A percentile compares a stretch with the other conserved stretches of the same genome.
Evolutionary conservation across 2,888 invertebrate genomes (phyloP).

Genomic region (Cheilosia vernalis): DNA sequence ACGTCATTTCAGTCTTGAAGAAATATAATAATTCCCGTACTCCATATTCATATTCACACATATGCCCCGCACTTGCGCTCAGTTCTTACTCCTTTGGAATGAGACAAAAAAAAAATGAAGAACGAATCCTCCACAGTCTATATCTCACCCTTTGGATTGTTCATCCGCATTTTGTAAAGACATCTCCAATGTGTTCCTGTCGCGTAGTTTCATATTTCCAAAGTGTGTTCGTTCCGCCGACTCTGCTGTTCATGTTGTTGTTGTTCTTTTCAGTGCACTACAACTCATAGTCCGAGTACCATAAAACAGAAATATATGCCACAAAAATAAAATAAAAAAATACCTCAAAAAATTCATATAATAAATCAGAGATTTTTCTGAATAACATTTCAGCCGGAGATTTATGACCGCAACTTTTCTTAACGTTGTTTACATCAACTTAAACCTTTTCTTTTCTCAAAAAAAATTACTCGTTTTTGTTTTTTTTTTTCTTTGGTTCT

Average conservation of each 20-base stretch:
- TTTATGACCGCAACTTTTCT: slow-evolving; percentile 76
- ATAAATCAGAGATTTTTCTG: slow-evolving; percentile 77
- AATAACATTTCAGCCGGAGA: slow-evolving; percentile 76
- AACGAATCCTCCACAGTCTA: background rate
- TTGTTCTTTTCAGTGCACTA: slow-evolving; percentile 35
- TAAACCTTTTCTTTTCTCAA: slow-evolving; percentile 61
- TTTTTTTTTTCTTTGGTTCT: slow-evolving; percentile 11
- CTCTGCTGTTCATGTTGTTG: slow-evolving; percentile 37
- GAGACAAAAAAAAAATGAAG: background rate
- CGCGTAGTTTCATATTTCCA: slow-evolving; percentile 36
- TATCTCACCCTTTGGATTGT: background rate
- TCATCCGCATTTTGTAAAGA: background rate
- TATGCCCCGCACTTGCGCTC: no score
- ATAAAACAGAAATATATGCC: slow-evolving; percentile 51
- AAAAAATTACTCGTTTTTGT: slow-evolving; percentile 46
- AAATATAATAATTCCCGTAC: no score
- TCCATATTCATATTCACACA: no score
- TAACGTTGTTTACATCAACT: slow-evolving; percentile 76
- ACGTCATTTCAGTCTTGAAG: no score
- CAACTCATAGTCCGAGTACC: slow-evolving; percentile 59
- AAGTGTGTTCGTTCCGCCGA: slow-evolving; percentile 27
- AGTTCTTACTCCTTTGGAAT: no score
- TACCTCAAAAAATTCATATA: slow-evolving; percentile 54
- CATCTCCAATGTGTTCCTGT: slow-evolving; percentile 19
- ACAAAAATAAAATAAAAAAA: slow-evolving; percentile 19